Evolutionary conservation across 2,797 vertebrate species (phyloP).

Genomic region (Rhyacichthys aspro): DNA sequence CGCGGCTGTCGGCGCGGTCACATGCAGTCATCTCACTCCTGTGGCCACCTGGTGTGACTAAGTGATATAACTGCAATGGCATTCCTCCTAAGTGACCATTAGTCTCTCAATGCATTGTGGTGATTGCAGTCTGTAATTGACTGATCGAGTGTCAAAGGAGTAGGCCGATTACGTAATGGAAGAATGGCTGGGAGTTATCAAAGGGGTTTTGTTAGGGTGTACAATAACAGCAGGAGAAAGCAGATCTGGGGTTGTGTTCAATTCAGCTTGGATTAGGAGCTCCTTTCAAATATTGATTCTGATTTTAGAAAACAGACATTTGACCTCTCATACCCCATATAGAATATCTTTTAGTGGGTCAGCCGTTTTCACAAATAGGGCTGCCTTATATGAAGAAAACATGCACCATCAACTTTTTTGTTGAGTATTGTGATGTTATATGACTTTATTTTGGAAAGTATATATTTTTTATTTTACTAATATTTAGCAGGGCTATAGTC

Average conservation of each 20-base stretch:
- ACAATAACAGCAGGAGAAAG: conserved; percentile 60
- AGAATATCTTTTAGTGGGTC: too few relatives aligned
- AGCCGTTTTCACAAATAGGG: too few relatives aligned
- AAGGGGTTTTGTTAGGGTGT: conserved; percentile 73
- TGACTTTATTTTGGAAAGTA: neutral
- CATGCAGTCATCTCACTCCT: conserved; percentile 45
- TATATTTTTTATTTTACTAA: neutral
- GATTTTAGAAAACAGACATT: conserved; percentile 13
- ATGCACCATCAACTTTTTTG: too few relatives aligned
- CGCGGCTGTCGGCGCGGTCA: conserved; percentile 26
- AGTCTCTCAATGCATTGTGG: conserved; percentile 76
- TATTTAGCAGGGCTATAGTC: too few relatives aligned
- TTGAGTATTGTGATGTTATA: too few relatives aligned
- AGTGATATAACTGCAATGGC: conserved; percentile 75
- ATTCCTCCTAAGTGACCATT: conserved; percentile 77
- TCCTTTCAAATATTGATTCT: conserved; percentile 27
- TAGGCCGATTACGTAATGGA: conserved; percentile 74
- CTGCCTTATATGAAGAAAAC: too few relatives aligned
- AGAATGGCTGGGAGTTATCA: conserved; percentile 75
- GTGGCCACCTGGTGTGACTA: conserved; percentile 74
- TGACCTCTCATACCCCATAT: too few relatives aligned
- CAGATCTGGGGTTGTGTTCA: conserved; percentile 35
- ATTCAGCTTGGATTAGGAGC: conserved; percentile 45
- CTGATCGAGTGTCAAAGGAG: conserved; percentile 78
- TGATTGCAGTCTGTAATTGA: conserved; percentile 79